Evolutionary conservation across 2,888 invertebrate genomes (phyloP).

Genomic region (Acanthosepion pharaonis): DNA sequence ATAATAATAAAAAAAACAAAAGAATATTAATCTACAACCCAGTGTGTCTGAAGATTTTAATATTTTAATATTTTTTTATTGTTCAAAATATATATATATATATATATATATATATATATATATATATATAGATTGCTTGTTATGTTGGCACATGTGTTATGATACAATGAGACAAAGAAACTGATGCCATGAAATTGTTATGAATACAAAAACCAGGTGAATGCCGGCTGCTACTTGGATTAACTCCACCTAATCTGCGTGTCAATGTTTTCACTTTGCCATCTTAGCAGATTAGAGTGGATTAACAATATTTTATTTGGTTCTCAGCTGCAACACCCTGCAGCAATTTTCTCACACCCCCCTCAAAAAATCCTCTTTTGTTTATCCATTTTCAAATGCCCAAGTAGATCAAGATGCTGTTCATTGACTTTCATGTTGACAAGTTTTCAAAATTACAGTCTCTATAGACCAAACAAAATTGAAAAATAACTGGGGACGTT

Average conservation of each 20-base stretch:
- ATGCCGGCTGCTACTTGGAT: slow-evolving; percentile 3
- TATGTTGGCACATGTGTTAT: no score
- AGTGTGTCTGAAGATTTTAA: no score
- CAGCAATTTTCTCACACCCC: not conserved
- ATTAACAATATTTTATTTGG: not conserved
- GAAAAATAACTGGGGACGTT: no score
- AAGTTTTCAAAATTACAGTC: not conserved
- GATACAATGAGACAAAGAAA: not conserved
- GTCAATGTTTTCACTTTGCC: slow-evolving; percentile 9
- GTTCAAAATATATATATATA: no score
- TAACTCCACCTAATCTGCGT: not conserved
- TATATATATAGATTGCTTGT: no score
- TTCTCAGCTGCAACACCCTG: slow-evolving; percentile 12
- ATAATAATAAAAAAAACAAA: no score
- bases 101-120: no score
- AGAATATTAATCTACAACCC: no score
- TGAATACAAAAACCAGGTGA: slow-evolving; percentile 9
- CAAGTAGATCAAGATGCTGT: not conserved
- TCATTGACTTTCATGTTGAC: not conserved
- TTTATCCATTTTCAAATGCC: not conserved
- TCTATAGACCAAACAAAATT: no score
- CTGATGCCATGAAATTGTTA: not conserved
- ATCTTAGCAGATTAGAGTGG: not conserved
- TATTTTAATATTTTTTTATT: no score
- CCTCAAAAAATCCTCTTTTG: not conserved